phyloP scores from a whole-genome alignment of 2,113 vertebrate genomes.

The Eulemur rufifrons region DNA sequence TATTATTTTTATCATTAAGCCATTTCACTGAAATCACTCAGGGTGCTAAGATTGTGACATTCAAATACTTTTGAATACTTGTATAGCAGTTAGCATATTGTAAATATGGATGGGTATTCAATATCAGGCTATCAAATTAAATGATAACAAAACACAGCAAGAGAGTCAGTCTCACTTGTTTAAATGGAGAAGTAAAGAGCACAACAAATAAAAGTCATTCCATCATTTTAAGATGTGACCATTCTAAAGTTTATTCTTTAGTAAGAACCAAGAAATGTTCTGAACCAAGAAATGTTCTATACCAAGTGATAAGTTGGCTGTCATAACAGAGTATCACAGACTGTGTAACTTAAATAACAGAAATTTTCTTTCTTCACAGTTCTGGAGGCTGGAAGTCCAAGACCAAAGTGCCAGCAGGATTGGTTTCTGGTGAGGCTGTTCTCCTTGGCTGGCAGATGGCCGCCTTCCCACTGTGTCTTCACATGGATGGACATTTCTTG shows the following conservation, averaged over 20 bases:
- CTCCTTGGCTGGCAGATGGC: not conserved
- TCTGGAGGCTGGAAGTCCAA: not conserved
- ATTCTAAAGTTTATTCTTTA: not conserved
- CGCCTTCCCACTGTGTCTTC: not conserved
- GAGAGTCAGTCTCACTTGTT: not conserved
- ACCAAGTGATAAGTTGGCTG: not conserved
- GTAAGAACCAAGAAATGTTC: not conserved
- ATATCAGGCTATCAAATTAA: not conserved
- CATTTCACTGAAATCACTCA: not conserved
- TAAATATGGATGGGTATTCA: not conserved
- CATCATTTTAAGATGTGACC: not conserved
- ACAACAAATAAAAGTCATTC: not conserved
- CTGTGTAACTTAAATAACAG: not conserved
- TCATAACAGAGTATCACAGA: not conserved
- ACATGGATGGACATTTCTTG: not conserved
- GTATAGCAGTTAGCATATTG: not conserved
- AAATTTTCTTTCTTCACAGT: not conserved
- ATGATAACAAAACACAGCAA: not conserved
- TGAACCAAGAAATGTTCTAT: constrained; percentile 7
- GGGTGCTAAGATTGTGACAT: not conserved
- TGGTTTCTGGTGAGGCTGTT: not conserved
- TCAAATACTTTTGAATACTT: not conserved
- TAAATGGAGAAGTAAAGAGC: not conserved
- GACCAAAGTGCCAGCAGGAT: not conserved
- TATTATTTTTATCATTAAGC: not conserved